phyloP scores from a whole-genome alignment of 2,113 vertebrate genomes.

The Microtus ochrogaster region DNA sequence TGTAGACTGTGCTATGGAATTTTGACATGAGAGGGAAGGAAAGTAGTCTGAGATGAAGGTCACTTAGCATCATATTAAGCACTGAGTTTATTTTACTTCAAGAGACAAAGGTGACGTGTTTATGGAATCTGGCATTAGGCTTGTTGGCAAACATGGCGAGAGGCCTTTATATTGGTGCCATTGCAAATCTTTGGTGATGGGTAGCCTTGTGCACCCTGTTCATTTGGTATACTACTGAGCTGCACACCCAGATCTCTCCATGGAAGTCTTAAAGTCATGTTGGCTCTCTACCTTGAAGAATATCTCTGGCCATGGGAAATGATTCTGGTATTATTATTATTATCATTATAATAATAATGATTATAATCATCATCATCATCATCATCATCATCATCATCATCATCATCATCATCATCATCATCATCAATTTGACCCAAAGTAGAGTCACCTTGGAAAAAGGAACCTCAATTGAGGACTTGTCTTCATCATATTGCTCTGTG shows the following conservation, averaged over 20 bases:
- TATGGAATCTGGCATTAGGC: not conserved
- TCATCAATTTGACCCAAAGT: not conserved
- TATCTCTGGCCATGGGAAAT: not conserved
- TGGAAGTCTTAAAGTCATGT: not conserved
- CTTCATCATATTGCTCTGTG: not conserved
- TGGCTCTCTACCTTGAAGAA: not conserved
- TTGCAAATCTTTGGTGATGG: not conserved
- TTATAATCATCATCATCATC: no score
- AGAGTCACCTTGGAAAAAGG: not conserved
- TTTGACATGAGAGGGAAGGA: not conserved
- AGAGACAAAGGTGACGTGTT: not conserved
- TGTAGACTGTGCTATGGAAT: not conserved
- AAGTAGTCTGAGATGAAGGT: not conserved
- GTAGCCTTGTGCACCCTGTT: not conserved
- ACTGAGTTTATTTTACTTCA: not conserved
- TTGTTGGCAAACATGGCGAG: not conserved
- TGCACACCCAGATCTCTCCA: no score
- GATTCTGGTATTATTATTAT: not conserved
- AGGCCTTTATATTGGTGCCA: not conserved
- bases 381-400: fast-evolving
- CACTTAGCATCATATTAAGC: conserved; percentile 14
- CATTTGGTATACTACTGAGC: not conserved
- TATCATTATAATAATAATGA: no score
- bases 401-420: no score
- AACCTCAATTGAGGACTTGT: not conserved